Evolutionary conservation across 2,888 invertebrate species (phyloP), one percentile per base, ranked within the genome.

Genomic region (Nineta flava): DNA sequence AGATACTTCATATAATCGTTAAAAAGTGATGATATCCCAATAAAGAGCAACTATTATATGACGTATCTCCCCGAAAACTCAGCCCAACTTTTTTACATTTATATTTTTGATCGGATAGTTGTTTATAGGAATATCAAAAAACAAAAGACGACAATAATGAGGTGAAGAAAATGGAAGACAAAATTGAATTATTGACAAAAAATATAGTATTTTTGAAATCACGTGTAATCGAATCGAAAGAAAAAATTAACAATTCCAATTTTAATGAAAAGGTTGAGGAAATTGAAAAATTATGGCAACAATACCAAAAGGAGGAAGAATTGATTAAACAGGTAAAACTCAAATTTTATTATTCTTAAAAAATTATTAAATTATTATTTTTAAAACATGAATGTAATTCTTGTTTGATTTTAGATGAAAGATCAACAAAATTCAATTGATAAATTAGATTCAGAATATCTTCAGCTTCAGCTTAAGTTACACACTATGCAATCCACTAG

Each of bases 391-490:
- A 17, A 49, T 16, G 16, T 17, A 9, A 38, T 10, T 32, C 32
- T 16, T 42, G 40, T 6, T 46, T 31, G 9, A 12, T 52, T 64
- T 34, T 55, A 72, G 73, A 69, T 65, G 52, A 68, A 70, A 52
- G 62, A 67, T 21, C 72, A 73, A 57, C 70, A 72, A 55, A 64
- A 64, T 5, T 13, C 13, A 13, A 41, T 48, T 13, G 41, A 40
- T 2, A 71, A 71, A 55, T 58, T 72, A 52, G 71, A 71, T 60
- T 60, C 67, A 52, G 67, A 69, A 21, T 64, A 68, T 2, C 72
- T 74, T 55, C 74, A 85, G 55, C 63, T 87, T 42, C 79, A 83
- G 57, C 73, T 81, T 55, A 82, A 83, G 60, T 67, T 87, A 44
- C 76, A 74, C 53, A 77, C 77, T 50, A 60, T 76, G 32, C 68